A percentile compares a stretch with the other conserved stretches of the same genome.
These are phyloP conservation scores for Monoplex corrugatus DNA, from an alignment of 2,888 invertebrate genomes.

Conservation along the genomic window DNA sequence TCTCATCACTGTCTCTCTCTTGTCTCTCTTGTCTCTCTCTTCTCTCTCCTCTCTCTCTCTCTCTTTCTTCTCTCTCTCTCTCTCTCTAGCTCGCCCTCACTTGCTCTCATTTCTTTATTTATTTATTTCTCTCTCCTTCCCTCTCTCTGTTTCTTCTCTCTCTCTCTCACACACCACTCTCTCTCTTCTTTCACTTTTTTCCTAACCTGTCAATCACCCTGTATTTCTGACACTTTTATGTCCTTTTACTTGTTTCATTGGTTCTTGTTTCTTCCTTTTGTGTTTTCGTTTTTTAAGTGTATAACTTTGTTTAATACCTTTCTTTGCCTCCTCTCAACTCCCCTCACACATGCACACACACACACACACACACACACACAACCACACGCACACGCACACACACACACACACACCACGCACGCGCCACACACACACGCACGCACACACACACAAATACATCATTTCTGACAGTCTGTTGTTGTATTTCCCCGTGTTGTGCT, in stretches of 20 bases:
- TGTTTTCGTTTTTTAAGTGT: neutral
- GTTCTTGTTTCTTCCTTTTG: neutral
- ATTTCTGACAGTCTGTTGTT: too few species aligned
- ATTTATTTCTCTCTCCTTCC: neutral
- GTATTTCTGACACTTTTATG: too few species aligned
- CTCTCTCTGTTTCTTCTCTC: neutral
- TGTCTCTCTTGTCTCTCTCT: neutral
- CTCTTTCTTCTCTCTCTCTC: neutral
- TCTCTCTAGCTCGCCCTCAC: neutral
- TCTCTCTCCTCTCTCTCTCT: neutral
- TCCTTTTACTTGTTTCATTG: neutral
- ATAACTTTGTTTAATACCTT: neutral
- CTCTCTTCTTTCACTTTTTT: neutral
- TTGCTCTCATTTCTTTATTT: neutral
- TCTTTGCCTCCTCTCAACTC: neutral
- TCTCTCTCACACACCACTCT: neutral
- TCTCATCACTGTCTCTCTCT: neutral
- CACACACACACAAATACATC: too few species aligned
- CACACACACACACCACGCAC: too few species aligned
- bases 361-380: too few species aligned
- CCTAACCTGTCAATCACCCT: too few species aligned
- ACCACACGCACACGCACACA: too few species aligned
- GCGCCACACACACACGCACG: too few species aligned
- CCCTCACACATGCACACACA: too few species aligned
- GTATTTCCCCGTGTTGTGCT: too few species aligned